These are phyloP conservation scores for Nymphalis c-album DNA, from an alignment of 2,888 invertebrate species.

Conservation along the genomic window DNA sequence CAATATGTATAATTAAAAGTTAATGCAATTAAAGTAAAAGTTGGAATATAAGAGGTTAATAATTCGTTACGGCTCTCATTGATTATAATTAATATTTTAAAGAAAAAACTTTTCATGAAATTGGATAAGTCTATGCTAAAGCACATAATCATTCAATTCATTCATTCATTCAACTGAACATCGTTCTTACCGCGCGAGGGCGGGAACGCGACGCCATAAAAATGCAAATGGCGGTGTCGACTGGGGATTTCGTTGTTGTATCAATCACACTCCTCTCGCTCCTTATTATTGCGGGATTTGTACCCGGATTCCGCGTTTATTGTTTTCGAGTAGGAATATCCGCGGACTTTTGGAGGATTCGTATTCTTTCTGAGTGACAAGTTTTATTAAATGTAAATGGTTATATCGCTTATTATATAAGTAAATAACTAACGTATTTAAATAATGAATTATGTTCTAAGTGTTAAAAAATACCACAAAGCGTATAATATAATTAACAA, in stretches of 20 bases:
- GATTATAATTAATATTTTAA: too few relatives aligned
- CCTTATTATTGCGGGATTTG: constrained; percentile 72
- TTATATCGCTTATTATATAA: neutral
- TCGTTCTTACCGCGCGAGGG: constrained; percentile 21
- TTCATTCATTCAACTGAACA: constrained; percentile 24
- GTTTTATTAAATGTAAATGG: constrained; percentile 12
- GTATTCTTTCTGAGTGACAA: constrained; percentile 29
- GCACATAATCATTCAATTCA: constrained; percentile 31
- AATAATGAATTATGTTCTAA: neutral
- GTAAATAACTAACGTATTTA: neutral
- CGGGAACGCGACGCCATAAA: constrained; percentile 61
- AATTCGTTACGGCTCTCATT: too few relatives aligned
- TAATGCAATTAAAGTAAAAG: too few relatives aligned
- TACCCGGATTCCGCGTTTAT: constrained; percentile 58
- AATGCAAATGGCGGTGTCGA: constrained; percentile 83
- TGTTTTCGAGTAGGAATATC: constrained; percentile 53
- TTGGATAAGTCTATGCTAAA: constrained; percentile 9
- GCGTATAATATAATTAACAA: too few relatives aligned
- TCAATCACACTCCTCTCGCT: constrained; percentile 66
- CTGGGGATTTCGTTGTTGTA: constrained; percentile 73
- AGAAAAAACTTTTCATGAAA: neutral
- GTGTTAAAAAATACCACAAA: neutral
- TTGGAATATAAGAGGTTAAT: too few relatives aligned
- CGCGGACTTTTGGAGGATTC: constrained; percentile 40
- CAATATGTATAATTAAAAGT: too few relatives aligned